Evolutionary conservation across 2,888 invertebrate genomes (phyloP).

Genomic region (Rotaria socialis): DNA sequence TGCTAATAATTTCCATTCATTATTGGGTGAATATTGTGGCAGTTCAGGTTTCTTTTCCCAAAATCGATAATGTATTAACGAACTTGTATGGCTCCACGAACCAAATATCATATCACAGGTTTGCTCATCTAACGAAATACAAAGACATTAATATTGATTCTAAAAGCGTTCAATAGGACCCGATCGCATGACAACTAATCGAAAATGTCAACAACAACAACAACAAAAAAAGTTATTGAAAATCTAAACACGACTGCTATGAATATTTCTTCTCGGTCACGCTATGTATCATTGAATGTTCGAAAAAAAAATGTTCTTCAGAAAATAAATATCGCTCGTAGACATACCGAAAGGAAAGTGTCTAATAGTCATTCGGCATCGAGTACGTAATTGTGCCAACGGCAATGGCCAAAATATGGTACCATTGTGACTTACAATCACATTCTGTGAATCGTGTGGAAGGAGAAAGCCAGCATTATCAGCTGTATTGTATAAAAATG

Average conservation of each 20-base stretch:
- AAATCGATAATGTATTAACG: constrained; percentile 40
- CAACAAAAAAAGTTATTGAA: background rate
- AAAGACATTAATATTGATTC: constrained; percentile 34
- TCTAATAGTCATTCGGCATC: constrained; percentile 45
- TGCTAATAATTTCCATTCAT: constrained; percentile 44
- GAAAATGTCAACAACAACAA: background rate
- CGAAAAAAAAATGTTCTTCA: background rate
- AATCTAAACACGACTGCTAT: background rate
- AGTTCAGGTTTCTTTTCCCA: constrained; percentile 13
- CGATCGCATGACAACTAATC: background rate
- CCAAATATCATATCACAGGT: constrained; percentile 44
- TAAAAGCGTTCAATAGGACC: background rate
- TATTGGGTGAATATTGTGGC: constrained; percentile 42
- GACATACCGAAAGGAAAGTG: constrained; percentile 12
- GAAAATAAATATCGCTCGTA: background rate
- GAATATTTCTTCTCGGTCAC: background rate
- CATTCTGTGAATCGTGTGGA: constrained; percentile 37
- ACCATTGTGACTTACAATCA: constrained; percentile 31
- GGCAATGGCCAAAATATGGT: constrained; percentile 45
- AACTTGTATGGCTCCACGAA: constrained; percentile 43
- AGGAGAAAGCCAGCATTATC: constrained; percentile 45
- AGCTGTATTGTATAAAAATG: constrained; percentile 46
- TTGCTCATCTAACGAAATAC: constrained; percentile 40
- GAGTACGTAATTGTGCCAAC: constrained; percentile 41
- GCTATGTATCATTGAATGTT: background rate